Evolutionary conservation across 2,888 invertebrate genomes (phyloP), one percentile per base, ranked within the genome.

Genomic region (Pristionchus mayeri): DNA sequence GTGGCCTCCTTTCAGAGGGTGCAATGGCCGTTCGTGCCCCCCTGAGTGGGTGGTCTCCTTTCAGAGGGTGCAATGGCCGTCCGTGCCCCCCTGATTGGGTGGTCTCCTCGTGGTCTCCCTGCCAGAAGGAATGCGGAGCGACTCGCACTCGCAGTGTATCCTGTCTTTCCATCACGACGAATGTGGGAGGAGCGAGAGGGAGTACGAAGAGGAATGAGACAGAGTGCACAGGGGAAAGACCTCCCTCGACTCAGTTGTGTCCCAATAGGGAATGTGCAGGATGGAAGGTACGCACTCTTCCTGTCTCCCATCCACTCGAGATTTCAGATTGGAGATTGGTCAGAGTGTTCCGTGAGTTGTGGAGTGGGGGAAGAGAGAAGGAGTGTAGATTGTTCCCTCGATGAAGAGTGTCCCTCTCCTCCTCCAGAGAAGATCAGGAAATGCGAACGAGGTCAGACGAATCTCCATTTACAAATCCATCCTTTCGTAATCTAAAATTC

Each of bases 201-300:
- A 96, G 97, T 0, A 96, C 98, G 87, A 95, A 96, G 16, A 96
- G 98, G n/a, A 97, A 97, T 0, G 96, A 96, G 94, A 96, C 95
- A 93, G 96, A 97, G 95, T 97, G 98, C 92, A 96, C 96, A 24
- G 0, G 96, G 96, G 92, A 93, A 9, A 91, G 91, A 13, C 94
- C 94, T 4, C 87, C 87, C 6, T 90, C 91, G 18, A 86, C 87
- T 2, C 86, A 96, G 93, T 96, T 96, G 93, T 98, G 98, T 94
- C 97, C 52, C 2, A 9, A 21, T 4, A 63, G 18, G 0, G 63
- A 82, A 9, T 82, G 81, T n/a, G n/a, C 30, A 7, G 81, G 81
- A 82, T 82, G 81, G 81, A 82, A 82, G 63, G 81, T 80, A 78
- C 21, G 2, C 9, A 44, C 44, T 44, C 30, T 30, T 27, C 24